These are phyloP conservation scores for Delphinus delphis DNA, from an alignment of 2,113 vertebrate species.

Conservation along the genomic window DNA sequence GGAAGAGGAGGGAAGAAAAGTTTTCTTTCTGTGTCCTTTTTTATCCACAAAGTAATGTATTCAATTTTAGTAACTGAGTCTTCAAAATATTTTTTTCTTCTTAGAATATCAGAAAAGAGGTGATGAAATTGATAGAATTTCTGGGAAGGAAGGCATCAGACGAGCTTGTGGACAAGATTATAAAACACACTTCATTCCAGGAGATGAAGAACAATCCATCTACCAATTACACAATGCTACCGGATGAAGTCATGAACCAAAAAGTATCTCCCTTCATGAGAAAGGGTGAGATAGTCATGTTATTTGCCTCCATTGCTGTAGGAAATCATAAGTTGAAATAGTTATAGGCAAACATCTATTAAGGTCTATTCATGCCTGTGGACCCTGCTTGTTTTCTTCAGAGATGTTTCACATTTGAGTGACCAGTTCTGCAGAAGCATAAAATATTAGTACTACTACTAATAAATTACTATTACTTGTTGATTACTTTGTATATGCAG, in stretches of 20 bases:
- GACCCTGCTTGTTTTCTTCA: background rate
- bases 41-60: background rate
- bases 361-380: background rate
- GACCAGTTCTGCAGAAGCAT: background rate
- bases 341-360: background rate
- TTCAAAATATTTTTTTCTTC: background rate
- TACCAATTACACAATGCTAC: conserved; percentile 64
- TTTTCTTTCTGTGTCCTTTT: background rate
- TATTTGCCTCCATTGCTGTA: background rate
- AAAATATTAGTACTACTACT: background rate
- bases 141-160: conserved; percentile 71
- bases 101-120: conserved; percentile 76
- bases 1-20: background rate
- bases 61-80: background rate
- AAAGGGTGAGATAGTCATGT: conserved; percentile 69
- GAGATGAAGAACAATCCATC: conserved; percentile 79
- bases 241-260: conserved; percentile 58
- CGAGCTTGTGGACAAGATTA: conserved; percentile 73
- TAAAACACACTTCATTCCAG: conserved; percentile 75
- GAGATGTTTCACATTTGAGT: background rate
- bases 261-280: conserved; percentile 77
- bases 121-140: conserved; percentile 76
- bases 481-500: background rate
- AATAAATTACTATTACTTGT: background rate
- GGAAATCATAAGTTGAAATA: background rate